Percentiles rank a stretch among this genome's conserved stretches.
These are phyloP conservation scores for Glaucidium brasilianum DNA, from an alignment of 2,113 vertebrate genomes.

Conservation along the genomic window DNA sequence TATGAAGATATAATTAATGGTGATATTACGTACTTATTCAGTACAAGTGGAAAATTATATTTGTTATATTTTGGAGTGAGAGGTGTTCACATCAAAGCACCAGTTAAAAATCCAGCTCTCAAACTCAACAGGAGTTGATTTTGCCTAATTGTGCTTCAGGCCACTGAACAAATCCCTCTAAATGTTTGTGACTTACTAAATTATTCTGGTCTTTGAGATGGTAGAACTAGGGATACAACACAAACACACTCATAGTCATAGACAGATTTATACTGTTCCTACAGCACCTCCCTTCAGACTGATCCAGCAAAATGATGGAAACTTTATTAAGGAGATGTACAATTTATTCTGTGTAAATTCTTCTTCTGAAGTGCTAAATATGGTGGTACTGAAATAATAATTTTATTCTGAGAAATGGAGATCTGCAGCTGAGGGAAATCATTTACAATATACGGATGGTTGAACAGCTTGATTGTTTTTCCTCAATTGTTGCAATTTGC, in stretches of 20 bases:
- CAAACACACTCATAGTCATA: not conserved
- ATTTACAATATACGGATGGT: not conserved
- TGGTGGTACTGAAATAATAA: not conserved
- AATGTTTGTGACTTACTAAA: not conserved
- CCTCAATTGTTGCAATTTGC: not conserved
- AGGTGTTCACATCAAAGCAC: not conserved
- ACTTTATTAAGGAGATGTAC: not conserved
- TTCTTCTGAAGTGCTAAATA: not conserved
- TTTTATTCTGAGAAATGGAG: not conserved
- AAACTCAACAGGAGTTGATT: not conserved
- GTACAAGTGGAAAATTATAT: not conserved
- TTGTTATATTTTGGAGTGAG: not conserved
- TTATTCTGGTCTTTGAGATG: not conserved
- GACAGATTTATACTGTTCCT: not conserved
- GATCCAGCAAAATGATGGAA: not conserved
- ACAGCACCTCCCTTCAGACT: not conserved
- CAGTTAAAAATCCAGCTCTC: not conserved
- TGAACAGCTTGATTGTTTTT: not conserved
- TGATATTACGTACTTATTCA: not conserved
- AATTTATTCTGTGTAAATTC: not conserved
- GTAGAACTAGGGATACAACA: not conserved
- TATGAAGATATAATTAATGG: not conserved
- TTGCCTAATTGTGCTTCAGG: not conserved
- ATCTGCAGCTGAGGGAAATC: not conserved
- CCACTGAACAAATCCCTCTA: not conserved